Evolutionary conservation across 92 coral and sea anemone species (phyloP).

Genomic region (Anthopleura xanthogrammica): DNA sequence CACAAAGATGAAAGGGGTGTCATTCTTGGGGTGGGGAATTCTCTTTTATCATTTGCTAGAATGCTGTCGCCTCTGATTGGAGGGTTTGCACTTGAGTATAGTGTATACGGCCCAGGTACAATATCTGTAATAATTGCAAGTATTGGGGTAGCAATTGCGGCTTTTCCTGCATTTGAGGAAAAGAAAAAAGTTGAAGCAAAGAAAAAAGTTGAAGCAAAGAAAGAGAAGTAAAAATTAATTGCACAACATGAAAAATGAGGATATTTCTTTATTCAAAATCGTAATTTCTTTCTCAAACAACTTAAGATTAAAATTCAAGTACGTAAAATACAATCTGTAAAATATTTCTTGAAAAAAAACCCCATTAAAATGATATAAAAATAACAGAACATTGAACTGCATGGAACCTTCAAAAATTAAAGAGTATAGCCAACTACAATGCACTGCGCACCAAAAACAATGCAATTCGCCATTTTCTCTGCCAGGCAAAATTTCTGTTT

Average conservation of each 20-base stretch:
- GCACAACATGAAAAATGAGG: background rate
- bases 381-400: too few relatives aligned
- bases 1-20: slow-evolving; percentile 85
- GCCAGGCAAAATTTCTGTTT: too few relatives aligned
- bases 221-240: background rate
- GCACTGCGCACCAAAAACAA: too few relatives aligned
- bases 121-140: slow-evolving; percentile 58
- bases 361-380: too few relatives aligned
- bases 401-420: too few relatives aligned
- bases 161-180: slow-evolving; percentile 1
- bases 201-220: background rate
- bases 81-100: slow-evolving; percentile 79
- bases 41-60: slow-evolving; percentile 81
- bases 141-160: slow-evolving; percentile 57
- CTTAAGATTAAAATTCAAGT: too few relatives aligned
- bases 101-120: slow-evolving; percentile 79
- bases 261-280: background rate
- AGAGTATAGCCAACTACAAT: too few relatives aligned
- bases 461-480: too few relatives aligned
- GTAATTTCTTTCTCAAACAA: background rate
- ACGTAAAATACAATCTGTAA: too few relatives aligned
- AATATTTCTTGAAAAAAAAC: too few relatives aligned
- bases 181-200: background rate
- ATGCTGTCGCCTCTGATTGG: slow-evolving; percentile 95
- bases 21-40: slow-evolving; percentile 81